Conservation (phyloP, 2,797 vertebrate species). For the Myripristis jacobus region DNA sequence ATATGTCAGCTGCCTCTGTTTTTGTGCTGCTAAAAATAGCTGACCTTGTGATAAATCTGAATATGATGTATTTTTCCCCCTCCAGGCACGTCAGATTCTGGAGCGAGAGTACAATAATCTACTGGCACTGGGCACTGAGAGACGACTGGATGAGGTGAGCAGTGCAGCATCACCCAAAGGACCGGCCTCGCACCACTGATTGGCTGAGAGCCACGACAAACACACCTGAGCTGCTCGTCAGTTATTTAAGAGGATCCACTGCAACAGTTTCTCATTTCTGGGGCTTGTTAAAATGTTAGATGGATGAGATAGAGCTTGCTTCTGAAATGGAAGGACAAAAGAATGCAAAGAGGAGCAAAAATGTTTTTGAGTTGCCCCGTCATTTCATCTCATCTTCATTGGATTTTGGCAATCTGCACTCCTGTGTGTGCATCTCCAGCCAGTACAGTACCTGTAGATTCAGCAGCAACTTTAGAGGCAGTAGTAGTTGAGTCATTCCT, state of each 20-base stretch:
- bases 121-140: slow-evolving; percentile 97
- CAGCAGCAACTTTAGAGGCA: neutral
- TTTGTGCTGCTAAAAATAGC: slow-evolving; percentile 59
- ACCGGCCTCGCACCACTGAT: neutral
- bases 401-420: too few relatives aligned
- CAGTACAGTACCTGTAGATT: neutral
- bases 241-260: neutral
- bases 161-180: slow-evolving; percentile 22
- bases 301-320: too few relatives aligned
- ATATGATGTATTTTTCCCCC: slow-evolving; percentile 32
- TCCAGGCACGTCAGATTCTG: slow-evolving; percentile 96
- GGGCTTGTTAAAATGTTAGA: too few relatives aligned
- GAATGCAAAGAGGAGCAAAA: too few relatives aligned
- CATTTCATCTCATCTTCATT: too few relatives aligned
- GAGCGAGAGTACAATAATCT: slow-evolving; percentile 99
- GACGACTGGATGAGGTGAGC: slow-evolving; percentile 96
- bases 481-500: too few relatives aligned
- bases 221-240: neutral
- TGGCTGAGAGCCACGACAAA: neutral
- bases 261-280: too few relatives aligned
- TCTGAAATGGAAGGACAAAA: too few relatives aligned
- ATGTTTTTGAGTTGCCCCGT: too few relatives aligned
- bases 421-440: too few relatives aligned
- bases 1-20: slow-evolving; percentile 48
- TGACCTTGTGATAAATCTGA: slow-evolving; percentile 23